Evolutionary conservation across 2,797 vertebrate species (phyloP).

Genomic region (Anguilla marmorata): DNA sequence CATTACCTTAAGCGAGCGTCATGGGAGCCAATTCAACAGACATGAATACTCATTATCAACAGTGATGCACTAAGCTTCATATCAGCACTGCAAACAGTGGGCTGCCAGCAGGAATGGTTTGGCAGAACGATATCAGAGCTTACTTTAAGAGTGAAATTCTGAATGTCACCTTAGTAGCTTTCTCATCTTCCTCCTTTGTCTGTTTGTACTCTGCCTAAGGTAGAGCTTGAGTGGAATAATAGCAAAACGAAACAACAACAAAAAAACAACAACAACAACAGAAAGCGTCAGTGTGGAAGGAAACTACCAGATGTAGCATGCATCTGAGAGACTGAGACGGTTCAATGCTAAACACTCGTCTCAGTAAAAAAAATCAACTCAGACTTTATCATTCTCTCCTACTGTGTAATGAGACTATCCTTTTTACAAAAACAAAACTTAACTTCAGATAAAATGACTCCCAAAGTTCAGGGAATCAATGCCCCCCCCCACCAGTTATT

Average conservation of each 20-base stretch:
- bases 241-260: too few relatives aligned
- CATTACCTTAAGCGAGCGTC: not conserved
- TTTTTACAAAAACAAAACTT: not conserved
- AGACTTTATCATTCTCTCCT: not conserved
- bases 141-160: too few relatives aligned
- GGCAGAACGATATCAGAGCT: not conserved
- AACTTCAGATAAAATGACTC: not conserved
- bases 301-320: too few relatives aligned
- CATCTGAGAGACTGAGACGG: too few relatives aligned
- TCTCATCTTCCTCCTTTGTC: not conserved
- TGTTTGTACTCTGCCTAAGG: not conserved
- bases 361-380: too few relatives aligned
- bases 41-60: not conserved
- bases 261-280: not conserved
- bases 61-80: not conserved
- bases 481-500: too few relatives aligned
- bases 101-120: not conserved
- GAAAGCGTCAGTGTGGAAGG: not conserved
- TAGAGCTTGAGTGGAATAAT: not conserved
- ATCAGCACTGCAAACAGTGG: not conserved
- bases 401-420: not conserved
- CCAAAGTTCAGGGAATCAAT: not conserved
- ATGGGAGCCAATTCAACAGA: not conserved
- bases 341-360: too few relatives aligned
- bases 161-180: not conserved